phyloP scores from a whole-genome alignment of 2,113 vertebrate species.

The Marcusenius ussheri region DNA sequence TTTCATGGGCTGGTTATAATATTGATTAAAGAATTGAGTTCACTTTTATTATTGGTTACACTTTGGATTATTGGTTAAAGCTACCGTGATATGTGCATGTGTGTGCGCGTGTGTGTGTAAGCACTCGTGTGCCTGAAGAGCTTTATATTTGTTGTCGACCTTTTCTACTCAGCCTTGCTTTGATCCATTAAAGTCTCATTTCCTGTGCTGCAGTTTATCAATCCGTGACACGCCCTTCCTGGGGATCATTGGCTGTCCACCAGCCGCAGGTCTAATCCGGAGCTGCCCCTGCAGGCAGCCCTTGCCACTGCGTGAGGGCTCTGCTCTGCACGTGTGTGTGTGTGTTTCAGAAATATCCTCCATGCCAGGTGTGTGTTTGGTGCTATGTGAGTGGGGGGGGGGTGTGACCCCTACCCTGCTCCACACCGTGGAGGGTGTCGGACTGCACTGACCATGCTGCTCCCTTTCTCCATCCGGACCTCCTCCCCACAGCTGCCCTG shows the following conservation, averaged over 20 bases:
- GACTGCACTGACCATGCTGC: not conserved
- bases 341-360: not conserved
- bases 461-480: not conserved
- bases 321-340: not conserved
- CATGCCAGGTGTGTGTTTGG: not conserved
- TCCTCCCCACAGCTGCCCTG: not conserved
- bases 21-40: slow-evolving; percentile 14
- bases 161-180: not conserved
- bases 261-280: not conserved
- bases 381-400: not conserved
- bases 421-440: not conserved
- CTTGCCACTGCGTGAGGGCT: not conserved
- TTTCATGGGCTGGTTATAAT: slow-evolving; percentile 4
- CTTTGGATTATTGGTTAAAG: slow-evolving; percentile 14
- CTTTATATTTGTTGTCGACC: slow-evolving; percentile 7
- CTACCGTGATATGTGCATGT: not conserved
- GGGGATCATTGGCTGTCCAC: not conserved
- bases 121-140: not conserved
- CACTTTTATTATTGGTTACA: not conserved
- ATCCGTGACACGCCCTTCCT: slow-evolving; percentile 13
- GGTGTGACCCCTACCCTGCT: not conserved
- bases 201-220: slow-evolving; percentile 19
- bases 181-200: slow-evolving; percentile 23
- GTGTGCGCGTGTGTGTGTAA: not conserved
- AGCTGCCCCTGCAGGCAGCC: not conserved